Base-by-base conservation (phyloP, 2,888 invertebrate genomes). In the Spialia ferax region DNA sequence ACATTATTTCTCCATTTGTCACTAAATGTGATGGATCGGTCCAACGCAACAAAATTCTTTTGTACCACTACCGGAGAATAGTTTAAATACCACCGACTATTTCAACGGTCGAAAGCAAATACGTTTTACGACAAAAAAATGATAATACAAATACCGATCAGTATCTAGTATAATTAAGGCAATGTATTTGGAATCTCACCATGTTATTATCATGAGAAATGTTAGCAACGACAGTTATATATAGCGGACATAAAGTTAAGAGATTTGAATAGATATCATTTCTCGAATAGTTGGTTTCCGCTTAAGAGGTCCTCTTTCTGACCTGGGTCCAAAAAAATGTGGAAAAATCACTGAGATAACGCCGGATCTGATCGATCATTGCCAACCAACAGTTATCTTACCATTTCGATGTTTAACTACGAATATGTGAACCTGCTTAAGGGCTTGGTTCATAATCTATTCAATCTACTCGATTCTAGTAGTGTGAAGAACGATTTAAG, bases 121-220 rank as follows among this genome's bases (percentile, higher is more conserved):
- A 63, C 70, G 61, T 42, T 60, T 66, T 65, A 67, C 66, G 68
- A 70, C 72, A 72, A 64, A 71, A 68, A 79, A 87, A 52, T 86
- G 85, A 83, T 79, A 81, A 82, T 86, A 81, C 78, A 78, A 84
- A 89, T 86, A 79, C 81, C 83, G 91, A 93, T 92, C 79, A 73
- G 79, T 89, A 92, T 93, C 92, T 78, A 72, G 77, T 79, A 84
- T 90, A 93, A 93, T 93, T 91, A 92, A 89, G 83, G 83, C 84
- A 84, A 88, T 88, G 87, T 88, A 88, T 84, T 88, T 83, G 84
- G 86, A 88, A 89, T 91, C 88, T 86, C 81, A 80, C 84, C 79
- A 78, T 82, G 84, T 87, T 86, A 90, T 88, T 89, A 65, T 35
- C 89, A 88, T 73, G 84, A 85, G 78, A 82, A 74, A 73, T 77